These are phyloP conservation scores for Myiotriccus ornatus DNA, from an alignment of 2,797 vertebrate genomes.

Conservation along the genomic window DNA sequence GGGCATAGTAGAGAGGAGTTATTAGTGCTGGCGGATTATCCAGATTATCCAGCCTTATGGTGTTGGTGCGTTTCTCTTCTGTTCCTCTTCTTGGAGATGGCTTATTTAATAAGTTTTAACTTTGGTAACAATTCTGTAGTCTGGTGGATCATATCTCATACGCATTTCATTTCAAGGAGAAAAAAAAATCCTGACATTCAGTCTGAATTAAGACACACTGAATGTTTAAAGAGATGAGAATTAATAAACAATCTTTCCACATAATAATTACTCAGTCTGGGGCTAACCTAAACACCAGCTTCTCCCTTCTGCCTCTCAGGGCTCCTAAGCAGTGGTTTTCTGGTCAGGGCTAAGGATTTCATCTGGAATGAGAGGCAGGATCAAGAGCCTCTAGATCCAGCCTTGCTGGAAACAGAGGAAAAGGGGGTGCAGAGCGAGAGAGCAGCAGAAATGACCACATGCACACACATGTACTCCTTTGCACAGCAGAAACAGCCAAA, in stretches of 20 bases:
- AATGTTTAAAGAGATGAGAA: not conserved
- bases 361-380: not conserved
- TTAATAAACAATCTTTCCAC: conserved; percentile 1
- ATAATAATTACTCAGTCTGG: not conserved
- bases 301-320: not conserved
- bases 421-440: not conserved
- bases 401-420: not conserved
- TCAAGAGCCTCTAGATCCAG: not conserved
- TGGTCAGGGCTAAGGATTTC: not conserved
- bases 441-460: not conserved
- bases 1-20: not conserved
- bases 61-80: not conserved
- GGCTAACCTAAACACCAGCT: not conserved
- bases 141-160: not conserved
- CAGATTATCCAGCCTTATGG: not conserved
- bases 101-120: not conserved
- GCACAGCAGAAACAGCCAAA: not conserved
- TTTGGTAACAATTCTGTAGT: not conserved
- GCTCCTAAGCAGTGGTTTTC: not conserved
- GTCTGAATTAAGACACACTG: conserved; percentile 19
- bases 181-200: not conserved
- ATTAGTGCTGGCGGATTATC: not conserved
- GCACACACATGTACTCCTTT: rapidly evolving
- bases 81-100: not conserved
- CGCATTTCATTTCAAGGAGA: not conserved